Percentiles rank a stretch among this genome's conserved stretches.
Conservation (phyloP, 2,888 invertebrate species). For the Caenorhabditis uteleia region DNA sequence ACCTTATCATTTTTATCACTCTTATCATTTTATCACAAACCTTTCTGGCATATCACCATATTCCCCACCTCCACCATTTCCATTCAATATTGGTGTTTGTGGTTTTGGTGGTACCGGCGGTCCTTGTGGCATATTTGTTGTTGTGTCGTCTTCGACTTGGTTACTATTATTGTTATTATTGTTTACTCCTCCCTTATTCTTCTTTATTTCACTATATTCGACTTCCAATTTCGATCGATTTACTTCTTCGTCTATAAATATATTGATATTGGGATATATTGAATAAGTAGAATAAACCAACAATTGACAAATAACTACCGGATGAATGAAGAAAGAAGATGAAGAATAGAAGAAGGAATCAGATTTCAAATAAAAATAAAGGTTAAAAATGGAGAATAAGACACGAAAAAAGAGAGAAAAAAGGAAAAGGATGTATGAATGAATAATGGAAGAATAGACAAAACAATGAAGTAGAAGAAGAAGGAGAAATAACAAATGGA, state of each 20-base stretch:
- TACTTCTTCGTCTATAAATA: constrained; percentile 33
- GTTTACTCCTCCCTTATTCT: constrained; percentile 7
- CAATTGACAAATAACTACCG: neutral
- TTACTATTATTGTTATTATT: constrained; percentile 5
- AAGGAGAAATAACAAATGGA: no score
- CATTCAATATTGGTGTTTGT: constrained; percentile 69
- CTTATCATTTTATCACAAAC: no score
- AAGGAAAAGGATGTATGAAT: no score
- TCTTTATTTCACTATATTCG: constrained; percentile 35
- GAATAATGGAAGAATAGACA: no score
- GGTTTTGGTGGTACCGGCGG: constrained; percentile 70
- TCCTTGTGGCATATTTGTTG: constrained; percentile 41
- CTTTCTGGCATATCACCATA: constrained; percentile 28
- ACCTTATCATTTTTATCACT: no score
- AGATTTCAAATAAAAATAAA: neutral
- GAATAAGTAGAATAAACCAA: neutral
- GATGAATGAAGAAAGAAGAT: neutral
- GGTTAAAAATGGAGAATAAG: neutral
- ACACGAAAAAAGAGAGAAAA: no score
- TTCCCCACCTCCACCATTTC: constrained; percentile 7
- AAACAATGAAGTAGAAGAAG: no score
- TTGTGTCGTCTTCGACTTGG: constrained; percentile 14
- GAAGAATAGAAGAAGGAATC: no score
- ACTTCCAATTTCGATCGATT: constrained; percentile 39
- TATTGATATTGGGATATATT: neutral